Conservation (phyloP, 2,797 vertebrate genomes). For the Poliocrania exsul region DNA sequence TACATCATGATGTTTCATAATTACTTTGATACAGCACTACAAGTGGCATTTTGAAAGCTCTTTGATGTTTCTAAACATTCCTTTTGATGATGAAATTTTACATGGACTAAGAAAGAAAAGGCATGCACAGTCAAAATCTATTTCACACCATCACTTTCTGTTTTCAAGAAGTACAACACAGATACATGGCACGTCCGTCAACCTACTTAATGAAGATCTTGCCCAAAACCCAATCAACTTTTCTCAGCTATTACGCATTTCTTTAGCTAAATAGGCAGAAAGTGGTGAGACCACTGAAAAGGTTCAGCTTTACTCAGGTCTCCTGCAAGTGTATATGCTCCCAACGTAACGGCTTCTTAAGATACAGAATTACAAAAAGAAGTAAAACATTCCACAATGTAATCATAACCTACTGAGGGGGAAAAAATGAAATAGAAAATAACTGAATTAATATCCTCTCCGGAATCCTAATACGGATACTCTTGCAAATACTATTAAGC, state of each 20-base stretch:
- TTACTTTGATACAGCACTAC: not conserved
- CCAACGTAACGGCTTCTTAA: not conserved
- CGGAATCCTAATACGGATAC: not conserved
- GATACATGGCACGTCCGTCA: not conserved
- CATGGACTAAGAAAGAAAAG: not conserved
- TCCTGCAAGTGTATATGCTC: not conserved
- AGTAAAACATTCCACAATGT: not conserved
- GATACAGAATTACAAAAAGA: not conserved
- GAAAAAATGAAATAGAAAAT: not conserved
- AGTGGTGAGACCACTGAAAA: not conserved
- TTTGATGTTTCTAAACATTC: not conserved
- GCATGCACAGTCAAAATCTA: not conserved
- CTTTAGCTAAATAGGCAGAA: not conserved
- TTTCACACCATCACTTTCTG: not conserved
- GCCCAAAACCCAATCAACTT: not conserved
- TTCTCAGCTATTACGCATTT: not conserved
- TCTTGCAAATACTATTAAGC: not conserved
- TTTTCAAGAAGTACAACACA: not conserved
- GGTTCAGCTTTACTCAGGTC: not conserved
- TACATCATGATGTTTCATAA: not conserved
- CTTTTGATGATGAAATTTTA: not conserved
- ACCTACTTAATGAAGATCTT: not conserved
- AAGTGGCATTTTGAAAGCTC: not conserved
- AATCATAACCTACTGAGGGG: not conserved
- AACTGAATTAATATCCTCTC: not conserved